phyloP scores from a whole-genome alignment of 2,888 invertebrate genomes.

The Epiblema foenella region DNA sequence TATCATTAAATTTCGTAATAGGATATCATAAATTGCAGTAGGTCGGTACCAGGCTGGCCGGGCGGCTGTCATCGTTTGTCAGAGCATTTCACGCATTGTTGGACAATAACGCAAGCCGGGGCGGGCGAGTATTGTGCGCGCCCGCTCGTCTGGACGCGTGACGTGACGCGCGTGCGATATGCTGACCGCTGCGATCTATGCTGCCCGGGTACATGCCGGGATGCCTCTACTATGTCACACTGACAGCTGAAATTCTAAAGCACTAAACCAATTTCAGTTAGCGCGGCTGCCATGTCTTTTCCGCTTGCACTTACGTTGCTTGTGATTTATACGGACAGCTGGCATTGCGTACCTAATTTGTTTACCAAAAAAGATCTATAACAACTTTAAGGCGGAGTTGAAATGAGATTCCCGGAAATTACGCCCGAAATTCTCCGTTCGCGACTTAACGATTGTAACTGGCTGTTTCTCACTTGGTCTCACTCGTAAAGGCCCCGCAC shows the following conservation, averaged over 20 bases:
- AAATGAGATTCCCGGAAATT: slow-evolving; percentile 47
- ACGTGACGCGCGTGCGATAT: slow-evolving; percentile 62
- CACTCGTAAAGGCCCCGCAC: slow-evolving; percentile 55
- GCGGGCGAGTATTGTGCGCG: slow-evolving; percentile 68
- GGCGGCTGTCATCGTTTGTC: slow-evolving; percentile 85
- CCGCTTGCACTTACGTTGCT: slow-evolving; percentile 36
- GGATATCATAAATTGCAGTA: slow-evolving; percentile 84
- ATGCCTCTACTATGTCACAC: slow-evolving; percentile 44
- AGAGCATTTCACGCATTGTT: slow-evolving; percentile 85
- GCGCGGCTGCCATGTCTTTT: slow-evolving; percentile 43
- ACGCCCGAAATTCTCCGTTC: slow-evolving; percentile 23
- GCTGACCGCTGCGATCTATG: slow-evolving; percentile 52
- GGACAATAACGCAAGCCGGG: slow-evolving; percentile 81
- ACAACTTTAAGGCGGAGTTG: slow-evolving; percentile 17
- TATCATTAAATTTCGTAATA: slow-evolving; percentile 85
- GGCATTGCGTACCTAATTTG: slow-evolving; percentile 34
- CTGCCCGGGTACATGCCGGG: slow-evolving; percentile 50
- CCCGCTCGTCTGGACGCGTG: slow-evolving; percentile 63
- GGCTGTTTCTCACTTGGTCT: slow-evolving; percentile 58
- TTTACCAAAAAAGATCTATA: slow-evolving; percentile 30
- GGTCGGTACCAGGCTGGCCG: slow-evolving; percentile 75
- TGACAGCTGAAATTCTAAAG: slow-evolving; percentile 45
- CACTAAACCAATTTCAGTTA: slow-evolving; percentile 44
- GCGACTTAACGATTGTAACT: slow-evolving; percentile 47
- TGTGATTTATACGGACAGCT: slow-evolving; percentile 41